Base-by-base conservation (phyloP, 1,140 invertebrate genomes). In the Zaprionus gabonicus region DNA sequence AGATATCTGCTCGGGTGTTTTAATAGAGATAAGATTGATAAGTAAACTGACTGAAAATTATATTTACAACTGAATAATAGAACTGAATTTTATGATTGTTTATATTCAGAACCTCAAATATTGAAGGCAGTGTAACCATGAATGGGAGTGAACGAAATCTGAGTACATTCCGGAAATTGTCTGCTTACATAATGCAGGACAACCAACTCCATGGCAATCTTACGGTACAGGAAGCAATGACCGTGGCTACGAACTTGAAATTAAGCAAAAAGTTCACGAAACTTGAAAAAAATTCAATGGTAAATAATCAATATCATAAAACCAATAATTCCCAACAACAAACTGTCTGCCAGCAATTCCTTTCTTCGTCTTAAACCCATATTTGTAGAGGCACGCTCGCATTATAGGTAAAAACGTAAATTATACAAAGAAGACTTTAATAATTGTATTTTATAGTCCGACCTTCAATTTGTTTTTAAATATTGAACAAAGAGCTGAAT, bases 141-240 rank as follows among this genome's bases (percentile, higher is more conserved):
- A 98, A 98, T 91, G 97, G 97, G 0, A 94, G 95, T 75, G 97
- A 97, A 86, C 95, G 98, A 63, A 97, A 98, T 93, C 93, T 98
- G 71, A 96, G 97, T 67, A 95, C 96, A 73, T 99, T 99, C 93
- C 95, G 97, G 41, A 99, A 99, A 94, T 95, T 99, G 72, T 98
- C 98, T 0, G 98, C 97, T 85, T 99, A 99, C 93, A 99, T 99
- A 91, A 99, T 99, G 98, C 98, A 99, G 93, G 98, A 99, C 91
- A 99, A 99, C 94, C 97, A 99, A 92, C 94, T 99, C 6, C 96
- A 99, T 79, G 96, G 96, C 0, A 98, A 99, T 94, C 94, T 99
- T 56, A 98, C 97, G 0, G 98, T 99, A 0, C 95, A 96, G 76
- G 98, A 99, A 94, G 96, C 98, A 3, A 98, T 99, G 97, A 95